Percentiles rank a stretch among this genome's conserved stretches.
Evolutionary conservation across 2,797 vertebrate genomes (phyloP).

Genomic region (Anableps anableps): DNA sequence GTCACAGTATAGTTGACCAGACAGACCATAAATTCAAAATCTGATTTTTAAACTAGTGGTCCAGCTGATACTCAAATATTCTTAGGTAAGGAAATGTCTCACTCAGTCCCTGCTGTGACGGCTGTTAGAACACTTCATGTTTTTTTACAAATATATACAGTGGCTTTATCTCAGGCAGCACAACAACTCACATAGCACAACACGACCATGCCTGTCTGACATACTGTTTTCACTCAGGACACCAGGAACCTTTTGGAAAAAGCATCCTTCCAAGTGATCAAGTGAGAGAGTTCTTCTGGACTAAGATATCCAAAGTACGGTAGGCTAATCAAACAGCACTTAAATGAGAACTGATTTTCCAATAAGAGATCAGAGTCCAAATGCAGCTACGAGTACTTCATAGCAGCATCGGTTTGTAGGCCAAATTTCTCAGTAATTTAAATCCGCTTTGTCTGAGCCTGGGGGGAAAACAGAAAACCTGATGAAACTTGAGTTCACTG

Average conservation of each 20-base stretch:
- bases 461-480: slow-evolving; percentile 32
- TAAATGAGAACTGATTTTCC: slow-evolving; percentile 60
- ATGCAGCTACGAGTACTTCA: slow-evolving; percentile 38
- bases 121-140: slow-evolving; percentile 19
- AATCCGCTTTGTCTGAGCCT: neutral
- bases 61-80: neutral
- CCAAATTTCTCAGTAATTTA: slow-evolving; percentile 49
- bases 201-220: slow-evolving; percentile 43
- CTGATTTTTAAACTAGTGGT: neutral
- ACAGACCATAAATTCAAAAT: neutral
- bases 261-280: slow-evolving; percentile 51
- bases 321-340: slow-evolving; percentile 60
- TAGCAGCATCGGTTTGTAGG: slow-evolving; percentile 33
- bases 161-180: slow-evolving; percentile 34
- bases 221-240: slow-evolving; percentile 38
- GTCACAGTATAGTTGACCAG: neutral
- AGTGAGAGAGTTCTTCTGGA: slow-evolving; percentile 48
- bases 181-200: slow-evolving; percentile 35
- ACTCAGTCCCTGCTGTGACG: slow-evolving; percentile 25
- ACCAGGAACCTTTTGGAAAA: slow-evolving; percentile 57
- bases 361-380: slow-evolving; percentile 41
- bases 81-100: slow-evolving; percentile 19
- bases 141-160: slow-evolving; percentile 32
- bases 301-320: slow-evolving; percentile 58
- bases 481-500: slow-evolving; percentile 40